Percentiles rank a stretch among this genome's conserved stretches.
These are phyloP conservation scores for Sesia bembeciformis DNA, from an alignment of 2,888 invertebrate species.

Conservation along the genomic window DNA sequence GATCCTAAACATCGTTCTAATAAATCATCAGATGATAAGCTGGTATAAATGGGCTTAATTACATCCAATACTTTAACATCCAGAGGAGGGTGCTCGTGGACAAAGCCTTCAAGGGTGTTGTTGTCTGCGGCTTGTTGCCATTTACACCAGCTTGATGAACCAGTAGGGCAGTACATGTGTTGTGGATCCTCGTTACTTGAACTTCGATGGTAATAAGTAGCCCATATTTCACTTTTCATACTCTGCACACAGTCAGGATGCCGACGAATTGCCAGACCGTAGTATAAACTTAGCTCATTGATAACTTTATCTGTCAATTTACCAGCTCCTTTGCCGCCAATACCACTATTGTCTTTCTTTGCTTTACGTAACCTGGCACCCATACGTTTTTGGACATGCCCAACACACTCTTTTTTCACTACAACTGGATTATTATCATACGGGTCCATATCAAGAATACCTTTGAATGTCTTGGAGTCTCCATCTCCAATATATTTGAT, in stretches of 20 bases:
- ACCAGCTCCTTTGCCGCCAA: too few species aligned
- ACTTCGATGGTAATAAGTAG: conserved; percentile 3
- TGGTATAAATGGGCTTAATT: conserved; percentile 1
- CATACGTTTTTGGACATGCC: too few species aligned
- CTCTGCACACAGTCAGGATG: conserved; percentile 4
- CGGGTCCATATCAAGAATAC: too few species aligned
- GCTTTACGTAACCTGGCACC: too few species aligned
- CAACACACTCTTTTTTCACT: too few species aligned
- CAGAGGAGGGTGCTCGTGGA: conserved; percentile 1
- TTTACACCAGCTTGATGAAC: conserved; percentile 2
- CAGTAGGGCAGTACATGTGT: conserved; percentile 1
- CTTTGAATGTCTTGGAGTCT: too few species aligned
- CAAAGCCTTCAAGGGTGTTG: conserved; percentile 1
- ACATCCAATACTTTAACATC: neutral
- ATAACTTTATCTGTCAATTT: conserved; percentile 5
- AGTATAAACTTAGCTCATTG: conserved; percentile 7
- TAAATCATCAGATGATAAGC: conserved; percentile 2
- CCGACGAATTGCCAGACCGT: conserved; percentile 7
- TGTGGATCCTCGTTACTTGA: conserved; percentile 1
- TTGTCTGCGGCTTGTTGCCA: conserved; percentile 1
- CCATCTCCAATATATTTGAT: too few species aligned
- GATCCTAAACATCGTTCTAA: conserved; percentile 1
- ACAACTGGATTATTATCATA: too few species aligned
- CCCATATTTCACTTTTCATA: conserved; percentile 1
- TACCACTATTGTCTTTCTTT: too few species aligned